Evolutionary conservation across 2,113 vertebrate genomes (phyloP).

Genomic region (Amazona guildingii): DNA sequence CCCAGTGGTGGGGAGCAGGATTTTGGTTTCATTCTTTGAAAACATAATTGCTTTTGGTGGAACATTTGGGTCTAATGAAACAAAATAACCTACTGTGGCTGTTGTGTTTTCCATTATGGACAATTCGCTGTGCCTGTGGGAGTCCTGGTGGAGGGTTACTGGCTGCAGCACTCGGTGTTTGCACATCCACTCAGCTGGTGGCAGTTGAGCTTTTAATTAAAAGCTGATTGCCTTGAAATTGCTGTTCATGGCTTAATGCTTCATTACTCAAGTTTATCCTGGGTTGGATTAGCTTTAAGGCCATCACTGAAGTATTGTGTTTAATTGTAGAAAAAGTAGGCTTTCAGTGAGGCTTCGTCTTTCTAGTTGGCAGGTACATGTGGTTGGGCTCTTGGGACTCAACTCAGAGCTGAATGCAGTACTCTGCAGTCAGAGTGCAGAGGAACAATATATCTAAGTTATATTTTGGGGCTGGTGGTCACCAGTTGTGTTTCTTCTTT

Average conservation of each 20-base stretch:
- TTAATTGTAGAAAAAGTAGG: not conserved
- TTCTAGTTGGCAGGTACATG: not conserved
- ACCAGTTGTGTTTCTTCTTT: not conserved
- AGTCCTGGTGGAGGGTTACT: not conserved
- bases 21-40: not conserved
- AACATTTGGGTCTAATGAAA: not conserved
- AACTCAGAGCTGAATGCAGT: not conserved
- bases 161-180: not conserved
- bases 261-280: not conserved
- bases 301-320: not conserved
- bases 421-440: not conserved
- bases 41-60: not conserved
- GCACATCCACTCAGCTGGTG: not conserved
- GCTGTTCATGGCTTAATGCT: not conserved
- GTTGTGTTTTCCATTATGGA: not conserved
- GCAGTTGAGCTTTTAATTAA: not conserved
- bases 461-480: not conserved
- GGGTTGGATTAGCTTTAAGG: not conserved
- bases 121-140: not conserved
- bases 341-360: not conserved
- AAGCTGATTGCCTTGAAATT: not conserved
- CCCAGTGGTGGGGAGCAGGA: not conserved
- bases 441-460: not conserved
- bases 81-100: not conserved
- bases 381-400: not conserved